These are phyloP conservation scores for Agrochola litura DNA, from an alignment of 2,888 invertebrate species.

Conservation along the genomic window DNA sequence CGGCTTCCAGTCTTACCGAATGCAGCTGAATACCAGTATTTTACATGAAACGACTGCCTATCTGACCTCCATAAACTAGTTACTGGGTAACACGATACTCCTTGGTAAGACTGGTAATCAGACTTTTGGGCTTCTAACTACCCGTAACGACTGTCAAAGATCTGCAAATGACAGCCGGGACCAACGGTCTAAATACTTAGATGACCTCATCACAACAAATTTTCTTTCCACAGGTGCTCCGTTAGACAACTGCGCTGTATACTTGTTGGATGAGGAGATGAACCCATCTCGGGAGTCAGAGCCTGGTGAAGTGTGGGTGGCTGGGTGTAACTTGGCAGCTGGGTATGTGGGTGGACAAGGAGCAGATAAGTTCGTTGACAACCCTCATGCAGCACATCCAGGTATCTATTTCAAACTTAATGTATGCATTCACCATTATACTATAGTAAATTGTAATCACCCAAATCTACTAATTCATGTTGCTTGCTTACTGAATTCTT, in stretches of 20 bases:
- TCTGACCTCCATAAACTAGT: too few relatives aligned
- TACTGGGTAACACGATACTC: too few relatives aligned
- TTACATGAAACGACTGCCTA: too few relatives aligned
- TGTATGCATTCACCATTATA: neutral
- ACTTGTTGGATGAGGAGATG: slow-evolving; percentile 94
- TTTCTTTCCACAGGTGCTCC: slow-evolving; percentile 91
- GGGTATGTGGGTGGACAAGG: slow-evolving; percentile 95
- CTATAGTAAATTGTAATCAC: neutral
- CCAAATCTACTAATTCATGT: neutral
- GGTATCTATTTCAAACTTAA: slow-evolving; percentile 69
- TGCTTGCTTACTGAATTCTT: neutral
- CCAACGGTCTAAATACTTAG: neutral
- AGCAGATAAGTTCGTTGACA: slow-evolving; percentile 93
- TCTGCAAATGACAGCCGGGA: too few relatives aligned
- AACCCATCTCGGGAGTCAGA: slow-evolving; percentile 93
- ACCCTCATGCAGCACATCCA: slow-evolving; percentile 92
- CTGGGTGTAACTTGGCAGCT: slow-evolving; percentile 94
- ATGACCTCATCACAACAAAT: neutral
- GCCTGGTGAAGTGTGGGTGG: slow-evolving; percentile 95
- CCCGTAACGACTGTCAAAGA: too few relatives aligned
- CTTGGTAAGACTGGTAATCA: too few relatives aligned
- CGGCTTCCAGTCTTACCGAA: neutral
- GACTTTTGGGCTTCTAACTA: too few relatives aligned
- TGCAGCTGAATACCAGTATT: neutral
- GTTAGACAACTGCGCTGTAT: slow-evolving; percentile 95